Conservation (phyloP, 2,113 vertebrate genomes). For the Cettia cetti region DNA sequence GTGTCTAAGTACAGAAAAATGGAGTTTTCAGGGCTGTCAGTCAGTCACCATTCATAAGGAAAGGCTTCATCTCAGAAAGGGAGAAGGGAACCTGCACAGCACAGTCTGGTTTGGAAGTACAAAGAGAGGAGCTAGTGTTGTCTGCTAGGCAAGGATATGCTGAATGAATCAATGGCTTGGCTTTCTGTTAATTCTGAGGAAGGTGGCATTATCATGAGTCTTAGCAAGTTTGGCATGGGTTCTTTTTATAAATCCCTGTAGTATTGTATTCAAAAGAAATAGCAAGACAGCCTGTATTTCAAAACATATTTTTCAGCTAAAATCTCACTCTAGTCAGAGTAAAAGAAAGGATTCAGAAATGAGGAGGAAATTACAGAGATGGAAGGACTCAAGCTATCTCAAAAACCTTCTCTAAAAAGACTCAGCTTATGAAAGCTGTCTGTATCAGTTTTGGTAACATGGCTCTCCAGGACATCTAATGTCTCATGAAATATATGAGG, state of each 20-base stretch:
- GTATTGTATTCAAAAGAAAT: background rate
- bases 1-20: background rate
- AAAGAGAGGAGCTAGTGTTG: background rate
- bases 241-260: background rate
- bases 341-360: background rate
- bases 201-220: background rate
- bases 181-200: background rate
- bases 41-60: background rate
- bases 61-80: background rate
- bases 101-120: background rate
- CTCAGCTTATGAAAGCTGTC: conserved; percentile 14
- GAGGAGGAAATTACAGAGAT: background rate
- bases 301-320: background rate
- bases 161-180: background rate
- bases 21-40: background rate
- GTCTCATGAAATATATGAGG: background rate
- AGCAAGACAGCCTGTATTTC: background rate
- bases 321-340: background rate
- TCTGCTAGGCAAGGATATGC: background rate
- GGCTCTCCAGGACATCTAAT: background rate
- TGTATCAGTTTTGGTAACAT: background rate
- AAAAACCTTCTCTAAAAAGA: conserved; percentile 3
- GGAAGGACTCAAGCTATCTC: conserved; percentile 11
- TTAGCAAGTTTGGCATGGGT: background rate
- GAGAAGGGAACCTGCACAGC: background rate